Base-by-base conservation (phyloP, 2,888 invertebrate species). In the Galeruca laticollis region DNA sequence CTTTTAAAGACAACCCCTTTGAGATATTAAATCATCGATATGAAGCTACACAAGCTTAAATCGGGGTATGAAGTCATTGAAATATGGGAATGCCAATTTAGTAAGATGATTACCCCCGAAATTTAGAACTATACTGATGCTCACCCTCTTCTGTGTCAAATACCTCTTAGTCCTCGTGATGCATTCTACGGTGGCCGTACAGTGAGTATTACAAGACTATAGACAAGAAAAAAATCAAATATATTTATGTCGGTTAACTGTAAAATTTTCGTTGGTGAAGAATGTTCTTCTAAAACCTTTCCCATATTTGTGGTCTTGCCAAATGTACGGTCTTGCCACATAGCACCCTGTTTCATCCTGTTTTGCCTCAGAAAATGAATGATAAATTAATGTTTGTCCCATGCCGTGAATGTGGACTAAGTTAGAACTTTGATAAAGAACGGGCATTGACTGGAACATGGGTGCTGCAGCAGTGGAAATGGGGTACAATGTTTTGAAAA, bases 371-470 rank as follows among this genome's bases (percentile, higher is more conserved):
- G n/a, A n/a, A n/a, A n/a, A n/a, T n/a, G n/a, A n/a, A n/a, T n/a
- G n/a, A n/a, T n/a, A 75, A 74, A 63, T 64, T 84, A n/a, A 77
- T 82, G 71, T 85, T 84, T 75, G 71, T 77, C 1, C 69, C 85
- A 4, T 84, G 84, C 75, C 71, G 77, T 10, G 76, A 73, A 0
- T 84, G 84, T 72, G 80, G 74, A 33, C 78, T 82, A 35, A 72
- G 60, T 20, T 51, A 77, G 43, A 69, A 73, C 52, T 73, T 77
- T 51, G 54, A 62, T n/a, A 60, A 70, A 40, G 69, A 72, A 60
- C 65, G 66, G 20, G n/a, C 70, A 5, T n/a, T 74, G 11, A 60
- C 18, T 8, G 68, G 66, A 5, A 70, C 70, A 0, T 70, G 72
- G 63, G 68, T 73, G 9, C 13, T 47, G 4, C 80, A 79, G 84